phyloP scores from a whole-genome alignment of 2,797 vertebrate species.

The Helarctos malayanus region DNA sequence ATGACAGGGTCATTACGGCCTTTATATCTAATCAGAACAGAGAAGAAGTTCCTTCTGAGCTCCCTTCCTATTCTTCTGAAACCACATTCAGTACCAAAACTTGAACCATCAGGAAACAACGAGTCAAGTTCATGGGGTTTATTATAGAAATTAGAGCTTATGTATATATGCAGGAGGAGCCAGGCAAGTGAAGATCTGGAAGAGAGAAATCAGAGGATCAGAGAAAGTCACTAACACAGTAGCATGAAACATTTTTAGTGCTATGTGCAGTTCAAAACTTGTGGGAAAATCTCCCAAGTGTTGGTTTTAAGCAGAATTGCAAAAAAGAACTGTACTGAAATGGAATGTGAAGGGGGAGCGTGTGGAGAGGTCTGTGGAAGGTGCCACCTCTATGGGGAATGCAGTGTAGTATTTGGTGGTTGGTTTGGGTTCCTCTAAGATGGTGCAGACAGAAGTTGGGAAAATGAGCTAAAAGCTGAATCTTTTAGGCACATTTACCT shows the following conservation, averaged over 20 bases:
- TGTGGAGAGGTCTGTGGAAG: background rate
- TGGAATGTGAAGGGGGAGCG: background rate
- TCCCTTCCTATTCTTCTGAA: background rate
- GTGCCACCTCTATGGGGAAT: background rate
- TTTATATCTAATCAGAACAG: constrained; percentile 12
- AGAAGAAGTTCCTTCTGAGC: background rate
- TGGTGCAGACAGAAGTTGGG: background rate
- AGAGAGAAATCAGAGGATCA: background rate
- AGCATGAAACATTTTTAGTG: background rate
- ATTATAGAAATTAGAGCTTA: background rate
- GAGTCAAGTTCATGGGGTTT: background rate
- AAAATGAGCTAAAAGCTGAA: background rate
- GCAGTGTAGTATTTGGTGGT: background rate
- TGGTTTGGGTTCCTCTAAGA: background rate
- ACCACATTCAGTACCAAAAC: background rate
- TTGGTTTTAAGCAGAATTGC: background rate
- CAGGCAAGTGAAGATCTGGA: background rate
- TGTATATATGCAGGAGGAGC: background rate
- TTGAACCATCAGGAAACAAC: background rate
- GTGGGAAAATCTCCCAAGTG: background rate
- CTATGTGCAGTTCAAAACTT: background rate
- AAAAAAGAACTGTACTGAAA: background rate
- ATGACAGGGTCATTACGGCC: background rate
- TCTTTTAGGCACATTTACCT: background rate
- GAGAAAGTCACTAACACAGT: background rate